Base-by-base conservation (phyloP, 2,797 vertebrate species). In the Masticophis lateralis region DNA sequence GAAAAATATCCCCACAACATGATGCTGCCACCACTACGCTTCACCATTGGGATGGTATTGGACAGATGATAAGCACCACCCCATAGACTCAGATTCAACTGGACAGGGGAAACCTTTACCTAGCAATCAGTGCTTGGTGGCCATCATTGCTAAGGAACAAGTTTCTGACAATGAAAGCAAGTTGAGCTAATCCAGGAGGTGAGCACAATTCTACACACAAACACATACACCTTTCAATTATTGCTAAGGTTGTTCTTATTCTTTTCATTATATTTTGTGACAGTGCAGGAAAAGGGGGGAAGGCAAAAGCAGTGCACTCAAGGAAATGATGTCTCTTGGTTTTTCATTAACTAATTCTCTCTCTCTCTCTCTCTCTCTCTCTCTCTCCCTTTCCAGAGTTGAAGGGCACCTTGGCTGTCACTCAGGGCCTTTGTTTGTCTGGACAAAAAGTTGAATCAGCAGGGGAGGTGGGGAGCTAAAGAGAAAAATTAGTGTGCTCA, bases 371-470 rank as follows among this genome's bases (percentile, higher is more conserved):
- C 20, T 22, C 55, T 59, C 55, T 87, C 86, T 2, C 59, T 66
- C 4, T n/a, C 28, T 66, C 22, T 61, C 25, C 28, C 10, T 28
- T 27, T n/a, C 28, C 25, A 7, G 18, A 13, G 53, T 60, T 74
- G 86, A 89, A 93, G 51, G 88, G 14, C 88, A 92, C 91, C 92
- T 93, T 91, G 90, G 61, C 89, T 93, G 83, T 90, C 79, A 87
- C n/a, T 87, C 88, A 90, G n/a, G 27, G 18, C 28, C 18, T 63
- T 56, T 57, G 32, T 61, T 57, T 90, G 90, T 83, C 90, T 83
- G 47, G 86, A 79, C 25, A 4, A 86, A 88, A 83, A 59, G 57
- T 79, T 91, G 56, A 92, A 87, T 87, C 83, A 63, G 61, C 63
- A 51, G 28, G 63, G 57, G 87, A 37, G 51, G 56, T 10, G 94